Evolutionary conservation across 2,797 vertebrate species (phyloP), one percentile per base, ranked within the genome.

Genomic region (Myotis vivesi): DNA sequence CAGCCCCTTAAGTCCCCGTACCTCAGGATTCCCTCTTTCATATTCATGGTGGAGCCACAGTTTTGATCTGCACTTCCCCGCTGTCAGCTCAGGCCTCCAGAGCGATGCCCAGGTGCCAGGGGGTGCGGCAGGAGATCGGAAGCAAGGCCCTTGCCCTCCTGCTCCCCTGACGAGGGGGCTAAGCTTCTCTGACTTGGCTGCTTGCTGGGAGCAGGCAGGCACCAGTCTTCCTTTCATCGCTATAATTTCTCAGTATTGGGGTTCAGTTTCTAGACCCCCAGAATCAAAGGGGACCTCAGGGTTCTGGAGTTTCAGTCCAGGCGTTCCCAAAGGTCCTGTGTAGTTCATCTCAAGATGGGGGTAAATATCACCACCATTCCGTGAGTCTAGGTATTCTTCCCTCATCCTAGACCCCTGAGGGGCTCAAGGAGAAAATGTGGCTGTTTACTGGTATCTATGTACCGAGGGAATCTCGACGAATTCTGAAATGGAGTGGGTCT

Each of bases 41-140:
- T 97, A 96, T 96, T 97, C 92, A 96, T 97, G 73, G 64, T 33
- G 69, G 89, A 93, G 76, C 84, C 80, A 28, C 36, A 5, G 75
- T 84, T 89, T 79, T 46, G 93, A 92, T 93, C 87, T 5, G 12
- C n/a, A 73, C 87, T 86, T 89, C 71, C 59, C 86, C 46, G 77
- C 91, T 94, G 96, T 96, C 96, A 97, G 71, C 87, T 94, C 68
- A 12, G 0, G 23, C 80, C 94, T 95, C 53, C 36, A 15, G 5
- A 76, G 82, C 79, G 85, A 95, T 0, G 33, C 41, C 93, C 57
- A 11, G 88, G 86, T 87, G 95, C 91, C 0, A 20, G 51, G 82
- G 91, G 93, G 38, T 93, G 1, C 66, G 30, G n/a, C 44, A 12
- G 95, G 86, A 75, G 51, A 16, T n/a, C 11, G 33, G 49, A 51